phyloP scores from a whole-genome alignment of 2,797 vertebrate species.

The Darevskia nairensis region DNA sequence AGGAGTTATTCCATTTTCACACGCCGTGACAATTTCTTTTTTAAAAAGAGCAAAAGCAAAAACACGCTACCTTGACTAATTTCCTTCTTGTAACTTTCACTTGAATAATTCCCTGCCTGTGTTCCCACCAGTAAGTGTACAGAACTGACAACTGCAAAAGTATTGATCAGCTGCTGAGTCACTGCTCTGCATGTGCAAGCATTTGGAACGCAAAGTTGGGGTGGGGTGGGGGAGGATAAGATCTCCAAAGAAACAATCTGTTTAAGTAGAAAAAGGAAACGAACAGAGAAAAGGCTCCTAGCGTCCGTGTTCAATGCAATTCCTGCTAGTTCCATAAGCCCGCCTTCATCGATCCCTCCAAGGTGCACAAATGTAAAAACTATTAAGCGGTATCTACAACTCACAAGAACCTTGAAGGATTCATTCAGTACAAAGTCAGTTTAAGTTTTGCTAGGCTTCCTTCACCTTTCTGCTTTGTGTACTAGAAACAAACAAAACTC shows the following conservation, averaged over 20 bases:
- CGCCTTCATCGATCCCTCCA: constrained; percentile 40
- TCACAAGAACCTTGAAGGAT: constrained; percentile 31
- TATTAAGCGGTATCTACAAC: constrained; percentile 35
- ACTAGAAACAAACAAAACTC: constrained; percentile 22
- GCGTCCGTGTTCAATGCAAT: constrained; percentile 29
- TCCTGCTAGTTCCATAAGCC: constrained; percentile 14
- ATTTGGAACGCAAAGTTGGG: constrained; percentile 38
- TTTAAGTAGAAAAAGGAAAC: constrained; percentile 58
- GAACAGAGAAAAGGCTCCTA: constrained; percentile 45
- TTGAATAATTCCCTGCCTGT: constrained; percentile 43
- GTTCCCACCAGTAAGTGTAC: constrained; percentile 47
- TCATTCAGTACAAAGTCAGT: background rate
- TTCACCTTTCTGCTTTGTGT: constrained; percentile 17
- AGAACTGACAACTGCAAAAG: constrained; percentile 51
- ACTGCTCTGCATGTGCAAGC: constrained; percentile 50
- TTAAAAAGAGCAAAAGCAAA: background rate
- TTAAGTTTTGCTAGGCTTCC: background rate
- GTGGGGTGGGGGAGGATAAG: background rate
- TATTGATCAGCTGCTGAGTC: constrained; percentile 62
- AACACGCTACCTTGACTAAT: constrained; percentile 35
- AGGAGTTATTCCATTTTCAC: constrained; percentile 11
- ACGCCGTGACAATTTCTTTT: constrained; percentile 11
- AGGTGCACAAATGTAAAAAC: constrained; percentile 19
- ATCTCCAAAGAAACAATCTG: constrained; percentile 52
- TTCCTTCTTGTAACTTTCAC: constrained; percentile 41